Conservation (phyloP, 2,797 vertebrate species). For the Rhinogobio ventralis region DNA sequence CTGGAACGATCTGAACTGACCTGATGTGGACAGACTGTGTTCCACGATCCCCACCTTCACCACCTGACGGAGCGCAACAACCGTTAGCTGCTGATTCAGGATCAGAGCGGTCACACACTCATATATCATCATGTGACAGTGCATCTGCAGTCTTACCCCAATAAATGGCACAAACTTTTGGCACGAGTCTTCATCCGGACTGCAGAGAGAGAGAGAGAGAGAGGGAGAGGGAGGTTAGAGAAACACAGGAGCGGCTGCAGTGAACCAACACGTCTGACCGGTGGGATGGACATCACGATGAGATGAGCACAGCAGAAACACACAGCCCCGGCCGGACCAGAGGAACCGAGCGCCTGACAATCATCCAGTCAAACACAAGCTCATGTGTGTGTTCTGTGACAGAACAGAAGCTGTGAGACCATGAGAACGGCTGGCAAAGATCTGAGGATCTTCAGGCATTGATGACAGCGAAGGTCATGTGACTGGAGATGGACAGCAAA, state of each 20-base stretch:
- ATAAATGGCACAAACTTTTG: slow-evolving; percentile 94
- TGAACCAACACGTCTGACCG: not conserved
- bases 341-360: too few species aligned
- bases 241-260: too few species aligned
- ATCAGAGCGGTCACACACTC: not conserved
- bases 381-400: not conserved
- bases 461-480: not conserved
- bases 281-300: slow-evolving; percentile 64
- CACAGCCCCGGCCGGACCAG: too few species aligned
- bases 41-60: slow-evolving; percentile 87
- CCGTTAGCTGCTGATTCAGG: not conserved
- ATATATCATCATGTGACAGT: not conserved
- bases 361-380: not conserved
- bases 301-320: slow-evolving; percentile 66
- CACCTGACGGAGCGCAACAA: slow-evolving; percentile 68
- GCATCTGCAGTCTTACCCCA: slow-evolving; percentile 83
- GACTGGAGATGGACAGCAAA: slow-evolving; percentile 1
- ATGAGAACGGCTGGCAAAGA: not conserved
- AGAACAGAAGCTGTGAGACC: not conserved
- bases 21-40: slow-evolving; percentile 82
- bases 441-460: not conserved
- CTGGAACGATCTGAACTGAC: slow-evolving; percentile 69
- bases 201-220: slow-evolving; percentile 65
- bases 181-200: slow-evolving; percentile 91
- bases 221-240: slow-evolving; percentile 4